These are phyloP conservation scores for Melipona bicolor DNA, from an alignment of 2,888 invertebrate species.

Conservation along the genomic window DNA sequence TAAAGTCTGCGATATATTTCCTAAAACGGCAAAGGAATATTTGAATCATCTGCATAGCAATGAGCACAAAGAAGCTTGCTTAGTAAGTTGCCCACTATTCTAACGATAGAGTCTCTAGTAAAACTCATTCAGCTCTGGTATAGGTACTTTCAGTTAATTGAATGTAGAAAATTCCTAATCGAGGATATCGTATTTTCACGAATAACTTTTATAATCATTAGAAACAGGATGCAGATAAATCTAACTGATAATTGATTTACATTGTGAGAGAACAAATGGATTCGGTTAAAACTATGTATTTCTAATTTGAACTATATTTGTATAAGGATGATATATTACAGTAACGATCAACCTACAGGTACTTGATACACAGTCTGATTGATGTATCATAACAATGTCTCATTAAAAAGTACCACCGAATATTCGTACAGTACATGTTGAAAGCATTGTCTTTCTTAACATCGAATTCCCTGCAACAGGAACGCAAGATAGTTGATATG, in stretches of 20 bases:
- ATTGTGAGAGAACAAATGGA: slow-evolving; percentile 60
- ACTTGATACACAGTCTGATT: slow-evolving; percentile 67
- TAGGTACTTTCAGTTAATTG: slow-evolving; percentile 34
- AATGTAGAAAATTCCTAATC: slow-evolving; percentile 36
- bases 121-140: slow-evolving; percentile 45
- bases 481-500: slow-evolving; percentile 88
- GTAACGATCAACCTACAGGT: slow-evolving; percentile 67
- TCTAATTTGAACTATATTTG: slow-evolving; percentile 66
- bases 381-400: slow-evolving; percentile 59
- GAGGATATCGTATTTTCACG: slow-evolving; percentile 33
- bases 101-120: slow-evolving; percentile 41
- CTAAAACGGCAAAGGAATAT: slow-evolving; percentile 94
- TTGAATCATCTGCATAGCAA: slow-evolving; percentile 92
- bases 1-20: slow-evolving; percentile 93
- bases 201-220: slow-evolving; percentile 62
- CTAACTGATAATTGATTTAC: slow-evolving; percentile 58
- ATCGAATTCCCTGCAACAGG: slow-evolving; percentile 81
- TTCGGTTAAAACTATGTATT: slow-evolving; percentile 63
- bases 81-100: slow-evolving; percentile 76
- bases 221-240: slow-evolving; percentile 62
- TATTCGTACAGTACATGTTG: slow-evolving; percentile 40
- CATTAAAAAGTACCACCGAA: slow-evolving; percentile 56
- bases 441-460: slow-evolving; percentile 49
- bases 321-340: slow-evolving; percentile 69
- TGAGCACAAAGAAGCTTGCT: slow-evolving; percentile 88